phyloP scores from a whole-genome alignment of 2,888 invertebrate species.

The Netelia virgata region DNA sequence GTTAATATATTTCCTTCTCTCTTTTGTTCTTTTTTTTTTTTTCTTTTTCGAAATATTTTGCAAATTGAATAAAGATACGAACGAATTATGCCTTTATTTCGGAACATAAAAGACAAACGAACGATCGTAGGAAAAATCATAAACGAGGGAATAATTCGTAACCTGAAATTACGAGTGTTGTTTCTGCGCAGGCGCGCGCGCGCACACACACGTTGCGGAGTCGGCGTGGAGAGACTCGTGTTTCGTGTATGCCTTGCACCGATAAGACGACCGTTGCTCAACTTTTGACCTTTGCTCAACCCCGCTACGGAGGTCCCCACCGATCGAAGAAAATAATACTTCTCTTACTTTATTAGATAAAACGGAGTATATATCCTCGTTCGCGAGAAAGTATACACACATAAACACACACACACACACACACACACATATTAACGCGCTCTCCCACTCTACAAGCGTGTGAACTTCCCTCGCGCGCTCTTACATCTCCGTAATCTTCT shows the following conservation, averaged over 20 bases:
- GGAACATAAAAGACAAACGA: background rate
- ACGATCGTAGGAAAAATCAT: conserved; percentile 28
- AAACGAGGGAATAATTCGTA: background rate
- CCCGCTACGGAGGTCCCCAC: conserved; percentile 68
- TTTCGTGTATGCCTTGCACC: conserved; percentile 76
- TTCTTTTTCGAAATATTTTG: no score
- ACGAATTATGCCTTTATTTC: background rate
- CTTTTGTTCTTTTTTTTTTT: no score
- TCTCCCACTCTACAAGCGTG: background rate
- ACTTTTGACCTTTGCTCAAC: conserved; percentile 82
- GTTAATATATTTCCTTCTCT: no score
- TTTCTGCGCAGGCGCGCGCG: background rate
- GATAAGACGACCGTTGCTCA: conserved; percentile 79
- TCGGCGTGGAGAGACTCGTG: conserved; percentile 24
- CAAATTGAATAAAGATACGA: background rate
- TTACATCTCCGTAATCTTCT: background rate
- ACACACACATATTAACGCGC: no score
- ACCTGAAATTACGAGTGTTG: no score
- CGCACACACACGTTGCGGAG: background rate
- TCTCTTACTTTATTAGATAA: conserved; percentile 74
- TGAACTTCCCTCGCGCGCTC: background rate
- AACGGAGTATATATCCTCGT: conserved; percentile 41
- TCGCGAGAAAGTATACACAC: conserved; percentile 14
- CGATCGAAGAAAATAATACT: conserved; percentile 75
- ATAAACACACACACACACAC: background rate